phyloP scores from a whole-genome alignment of 2,113 vertebrate species.

The Gorsachius goisagi region DNA sequence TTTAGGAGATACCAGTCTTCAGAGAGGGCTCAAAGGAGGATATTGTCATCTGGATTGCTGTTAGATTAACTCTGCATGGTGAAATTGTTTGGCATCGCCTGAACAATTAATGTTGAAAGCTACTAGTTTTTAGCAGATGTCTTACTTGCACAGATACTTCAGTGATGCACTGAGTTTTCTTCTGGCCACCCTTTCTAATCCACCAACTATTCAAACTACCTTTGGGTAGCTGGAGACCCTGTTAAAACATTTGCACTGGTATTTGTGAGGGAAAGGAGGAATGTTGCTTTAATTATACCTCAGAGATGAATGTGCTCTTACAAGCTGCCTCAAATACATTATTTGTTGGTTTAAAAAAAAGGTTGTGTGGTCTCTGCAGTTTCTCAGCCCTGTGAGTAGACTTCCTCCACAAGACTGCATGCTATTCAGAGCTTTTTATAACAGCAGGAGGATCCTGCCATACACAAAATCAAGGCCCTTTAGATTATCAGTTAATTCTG shows the following conservation, averaged over 20 bases:
- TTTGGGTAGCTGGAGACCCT: background rate
- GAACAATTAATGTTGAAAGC: background rate
- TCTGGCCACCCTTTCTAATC: background rate
- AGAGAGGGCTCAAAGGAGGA: background rate
- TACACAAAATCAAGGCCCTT: background rate
- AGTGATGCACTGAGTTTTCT: background rate
- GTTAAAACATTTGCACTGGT: background rate
- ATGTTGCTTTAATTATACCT: background rate
- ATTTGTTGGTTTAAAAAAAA: background rate
- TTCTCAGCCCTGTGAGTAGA: background rate
- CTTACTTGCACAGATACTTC: background rate
- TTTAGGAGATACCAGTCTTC: background rate
- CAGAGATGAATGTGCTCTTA: background rate
- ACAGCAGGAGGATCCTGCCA: rapidly evolving
- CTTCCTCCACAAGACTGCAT: background rate
- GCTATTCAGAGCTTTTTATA: background rate
- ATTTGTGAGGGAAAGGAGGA: background rate
- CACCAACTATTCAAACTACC: background rate
- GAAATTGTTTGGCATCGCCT: background rate
- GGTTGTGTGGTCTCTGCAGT: background rate
- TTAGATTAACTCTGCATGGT: background rate
- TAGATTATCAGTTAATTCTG: background rate
- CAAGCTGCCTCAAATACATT: background rate
- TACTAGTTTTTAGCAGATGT: background rate
- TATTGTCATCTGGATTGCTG: background rate